Conservation (phyloP, 2,797 vertebrate genomes). For the Buphagus erythrorhynchus region DNA sequence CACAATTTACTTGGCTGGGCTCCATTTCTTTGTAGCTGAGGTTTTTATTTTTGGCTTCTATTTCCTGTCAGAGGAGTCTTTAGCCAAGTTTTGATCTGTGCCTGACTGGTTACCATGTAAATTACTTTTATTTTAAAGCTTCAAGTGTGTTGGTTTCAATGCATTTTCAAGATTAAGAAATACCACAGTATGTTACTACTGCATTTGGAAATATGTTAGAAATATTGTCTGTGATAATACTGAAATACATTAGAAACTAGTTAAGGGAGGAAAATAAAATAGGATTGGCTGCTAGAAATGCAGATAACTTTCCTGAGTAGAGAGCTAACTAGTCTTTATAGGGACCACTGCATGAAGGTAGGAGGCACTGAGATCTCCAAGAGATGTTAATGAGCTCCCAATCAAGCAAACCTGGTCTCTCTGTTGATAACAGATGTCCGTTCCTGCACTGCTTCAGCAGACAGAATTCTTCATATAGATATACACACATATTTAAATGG, state of each 20-base stretch:
- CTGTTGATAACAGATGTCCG: neutral
- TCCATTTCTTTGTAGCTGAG: slow-evolving; percentile 2
- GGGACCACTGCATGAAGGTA: neutral
- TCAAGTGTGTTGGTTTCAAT: neutral
- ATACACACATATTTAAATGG: fast-evolving
- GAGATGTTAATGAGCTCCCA: neutral
- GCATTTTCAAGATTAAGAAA: neutral
- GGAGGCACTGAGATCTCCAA: neutral
- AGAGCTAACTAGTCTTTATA: fast-evolving
- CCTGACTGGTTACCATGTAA: neutral
- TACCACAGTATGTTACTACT: neutral
- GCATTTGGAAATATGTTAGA: neutral
- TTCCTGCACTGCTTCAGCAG: neutral
- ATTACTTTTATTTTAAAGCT: neutral
- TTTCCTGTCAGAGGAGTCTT: neutral
- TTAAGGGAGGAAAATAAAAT: neutral
- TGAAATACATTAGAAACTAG: neutral
- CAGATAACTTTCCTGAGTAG: neutral
- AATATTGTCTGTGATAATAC: neutral
- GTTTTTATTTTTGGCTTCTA: slow-evolving; percentile 26
- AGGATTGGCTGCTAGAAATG: neutral
- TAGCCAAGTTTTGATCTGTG: neutral
- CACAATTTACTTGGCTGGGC: slow-evolving; percentile 15
- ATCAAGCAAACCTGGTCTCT: fast-evolving
- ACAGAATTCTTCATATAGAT: neutral